phyloP scores from a whole-genome alignment of 30 jellyfish, hydroid and myxozoan species.

The Chironex yamaguchii region DNA sequence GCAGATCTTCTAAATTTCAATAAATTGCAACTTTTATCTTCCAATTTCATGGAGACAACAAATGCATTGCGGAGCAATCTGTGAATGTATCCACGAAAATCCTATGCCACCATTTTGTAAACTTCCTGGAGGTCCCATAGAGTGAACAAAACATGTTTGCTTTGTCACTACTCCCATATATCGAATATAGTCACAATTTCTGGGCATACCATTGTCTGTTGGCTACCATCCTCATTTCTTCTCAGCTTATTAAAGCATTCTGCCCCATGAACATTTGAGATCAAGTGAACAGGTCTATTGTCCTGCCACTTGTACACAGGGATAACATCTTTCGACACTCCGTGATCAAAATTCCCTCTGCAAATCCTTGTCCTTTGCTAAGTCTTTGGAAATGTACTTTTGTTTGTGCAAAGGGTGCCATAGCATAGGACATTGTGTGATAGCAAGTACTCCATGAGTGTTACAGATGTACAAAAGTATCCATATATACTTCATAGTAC shows the following conservation, averaged over 20 bases:
- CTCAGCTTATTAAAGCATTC: not conserved
- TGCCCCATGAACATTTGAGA: not conserved
- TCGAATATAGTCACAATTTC: constrained; percentile 54
- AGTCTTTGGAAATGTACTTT: constrained; percentile 37
- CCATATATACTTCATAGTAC: constrained; percentile 59
- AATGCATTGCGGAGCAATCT: constrained; percentile 77
- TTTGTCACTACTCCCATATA: constrained; percentile 86
- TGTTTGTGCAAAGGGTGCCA: constrained; percentile 60
- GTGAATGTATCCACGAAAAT: constrained; percentile 73
- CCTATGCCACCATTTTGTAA: constrained; percentile 84
- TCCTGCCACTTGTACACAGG: constrained; percentile 74
- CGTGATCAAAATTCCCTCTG: constrained; percentile 63
- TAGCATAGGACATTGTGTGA: not conserved
- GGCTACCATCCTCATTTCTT: constrained; percentile 56
- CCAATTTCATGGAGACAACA: constrained; percentile 64
- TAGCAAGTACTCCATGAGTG: constrained; percentile 44
- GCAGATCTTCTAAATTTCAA: constrained; percentile 77
- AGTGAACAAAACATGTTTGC: constrained; percentile 81
- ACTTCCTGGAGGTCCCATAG: constrained; percentile 74
- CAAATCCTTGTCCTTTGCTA: constrained; percentile 40
- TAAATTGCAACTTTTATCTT: constrained; percentile 12
- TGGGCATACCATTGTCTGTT: constrained; percentile 52
- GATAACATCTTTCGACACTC: constrained; percentile 56
- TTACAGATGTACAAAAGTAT: constrained; percentile 62
- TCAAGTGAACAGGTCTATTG: constrained; percentile 39